Conservation (phyloP, 2,888 invertebrate species). For the Leptopilina drosophilae region DNA sequence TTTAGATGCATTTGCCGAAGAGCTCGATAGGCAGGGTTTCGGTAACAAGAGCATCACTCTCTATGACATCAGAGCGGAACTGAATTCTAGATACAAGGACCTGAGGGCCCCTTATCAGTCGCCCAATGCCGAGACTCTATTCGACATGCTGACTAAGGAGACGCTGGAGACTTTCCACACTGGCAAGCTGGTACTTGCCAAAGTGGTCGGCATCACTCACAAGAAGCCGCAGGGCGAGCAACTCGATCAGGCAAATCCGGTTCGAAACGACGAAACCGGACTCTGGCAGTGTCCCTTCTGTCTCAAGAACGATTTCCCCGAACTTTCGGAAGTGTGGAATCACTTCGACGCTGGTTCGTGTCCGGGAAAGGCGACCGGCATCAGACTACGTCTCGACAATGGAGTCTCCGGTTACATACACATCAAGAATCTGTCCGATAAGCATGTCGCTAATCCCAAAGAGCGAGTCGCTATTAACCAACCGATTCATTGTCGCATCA, state of each 20-base stretch:
- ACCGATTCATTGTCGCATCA: conserved; percentile 91
- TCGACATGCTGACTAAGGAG: conserved; percentile 97
- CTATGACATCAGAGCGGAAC: conserved; percentile 97
- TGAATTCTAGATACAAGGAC: conserved; percentile 96
- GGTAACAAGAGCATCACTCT: conserved; percentile 95
- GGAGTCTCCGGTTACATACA: conserved; percentile 95
- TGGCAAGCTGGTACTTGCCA: conserved; percentile 89
- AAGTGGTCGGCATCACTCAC: conserved; percentile 89
- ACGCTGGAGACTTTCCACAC: conserved; percentile 95
- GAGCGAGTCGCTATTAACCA: conserved; percentile 92
- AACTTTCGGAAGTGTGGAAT: conserved; percentile 98
- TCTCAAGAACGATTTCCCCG: conserved; percentile 96
- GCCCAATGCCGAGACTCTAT: conserved; percentile 91
- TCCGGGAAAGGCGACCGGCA: conserved; percentile 96
- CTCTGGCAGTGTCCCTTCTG: conserved; percentile 99
- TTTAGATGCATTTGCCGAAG: conserved; percentile 98
- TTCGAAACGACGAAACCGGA: conserved; percentile 94
- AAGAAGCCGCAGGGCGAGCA: conserved; percentile 95
- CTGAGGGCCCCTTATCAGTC: conserved; percentile 87
- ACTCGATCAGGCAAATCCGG: conserved; percentile 96
- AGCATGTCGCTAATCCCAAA: conserved; percentile 94
- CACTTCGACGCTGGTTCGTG: conserved; percentile 98
- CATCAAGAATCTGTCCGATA: conserved; percentile 95
- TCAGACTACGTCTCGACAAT: conserved; percentile 93
- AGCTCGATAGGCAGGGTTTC: conserved; percentile 92